Evolutionary conservation across 1,140 invertebrate species (phyloP).

Genomic region (Bacillus rossius): DNA sequence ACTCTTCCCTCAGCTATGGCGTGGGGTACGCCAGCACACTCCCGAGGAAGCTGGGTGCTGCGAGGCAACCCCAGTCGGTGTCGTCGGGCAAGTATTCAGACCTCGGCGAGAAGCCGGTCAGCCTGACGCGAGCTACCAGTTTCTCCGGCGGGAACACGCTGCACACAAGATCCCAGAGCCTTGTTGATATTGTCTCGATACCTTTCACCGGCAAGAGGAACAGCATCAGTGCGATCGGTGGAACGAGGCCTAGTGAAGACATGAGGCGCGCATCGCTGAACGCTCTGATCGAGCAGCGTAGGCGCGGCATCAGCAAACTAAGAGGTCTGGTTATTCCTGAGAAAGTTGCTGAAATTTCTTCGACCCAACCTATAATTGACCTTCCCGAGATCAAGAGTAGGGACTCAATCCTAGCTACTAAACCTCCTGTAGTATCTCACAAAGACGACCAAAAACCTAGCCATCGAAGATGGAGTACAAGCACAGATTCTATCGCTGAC

Average conservation of each 20-base stretch:
- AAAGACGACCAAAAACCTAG: too few species aligned
- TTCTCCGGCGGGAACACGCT: slow-evolving; percentile 42
- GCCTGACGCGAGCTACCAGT: slow-evolving; percentile 46
- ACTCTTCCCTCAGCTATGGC: slow-evolving; percentile 30
- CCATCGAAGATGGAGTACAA: slow-evolving; percentile 26
- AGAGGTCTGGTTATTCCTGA: slow-evolving; percentile 83
- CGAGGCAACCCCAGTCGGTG: slow-evolving; percentile 6
- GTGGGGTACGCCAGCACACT: slow-evolving; percentile 21
- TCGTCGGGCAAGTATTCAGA: neutral
- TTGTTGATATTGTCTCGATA: slow-evolving; percentile 40
- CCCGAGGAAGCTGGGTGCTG: slow-evolving; percentile 20
- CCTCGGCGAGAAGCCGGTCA: neutral
- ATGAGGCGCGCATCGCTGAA: slow-evolving; percentile 51
- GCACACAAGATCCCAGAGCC: slow-evolving; percentile 42
- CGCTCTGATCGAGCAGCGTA: slow-evolving; percentile 69
- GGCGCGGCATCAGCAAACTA: slow-evolving; percentile 74
- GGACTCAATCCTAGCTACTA: slow-evolving; percentile 38
- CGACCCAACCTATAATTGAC: slow-evolving; percentile 50
- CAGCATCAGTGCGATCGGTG: slow-evolving; percentile 26
- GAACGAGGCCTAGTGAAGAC: slow-evolving; percentile 37
- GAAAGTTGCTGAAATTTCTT: slow-evolving; percentile 45
- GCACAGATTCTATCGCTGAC: slow-evolving; percentile 31
- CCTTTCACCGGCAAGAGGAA: slow-evolving; percentile 27
- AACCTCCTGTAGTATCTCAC: neutral
- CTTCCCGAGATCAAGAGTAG: slow-evolving; percentile 76